phyloP scores from a whole-genome alignment of 2,113 vertebrate genomes.

The Dinomys branickii region DNA sequence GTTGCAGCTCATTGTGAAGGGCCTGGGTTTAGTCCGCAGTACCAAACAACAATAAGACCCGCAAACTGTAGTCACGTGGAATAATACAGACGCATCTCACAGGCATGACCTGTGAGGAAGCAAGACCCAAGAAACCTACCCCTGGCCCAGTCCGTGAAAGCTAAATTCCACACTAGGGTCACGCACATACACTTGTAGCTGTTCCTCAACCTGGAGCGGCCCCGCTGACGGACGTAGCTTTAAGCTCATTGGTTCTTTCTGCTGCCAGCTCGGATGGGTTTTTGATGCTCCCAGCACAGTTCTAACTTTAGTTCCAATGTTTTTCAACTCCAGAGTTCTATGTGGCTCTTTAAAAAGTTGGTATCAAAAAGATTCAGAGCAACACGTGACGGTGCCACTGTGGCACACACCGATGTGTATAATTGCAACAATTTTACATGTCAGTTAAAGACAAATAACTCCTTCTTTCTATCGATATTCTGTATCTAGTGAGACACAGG shows the following conservation, averaged over 20 bases:
- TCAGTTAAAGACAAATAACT: background rate
- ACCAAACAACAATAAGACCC: too few species aligned
- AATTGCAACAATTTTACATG: background rate
- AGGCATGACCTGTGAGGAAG: accelerated
- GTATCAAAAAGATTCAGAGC: background rate
- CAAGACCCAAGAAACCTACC: accelerated
- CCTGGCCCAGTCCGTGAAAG: accelerated
- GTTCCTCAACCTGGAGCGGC: background rate
- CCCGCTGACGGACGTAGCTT: background rate
- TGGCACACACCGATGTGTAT: background rate
- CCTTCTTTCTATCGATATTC: background rate
- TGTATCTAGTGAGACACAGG: background rate
- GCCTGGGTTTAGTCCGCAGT: background rate
- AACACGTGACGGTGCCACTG: too few species aligned
- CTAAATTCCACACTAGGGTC: accelerated
- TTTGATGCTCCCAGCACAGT: accelerated
- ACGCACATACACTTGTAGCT: accelerated
- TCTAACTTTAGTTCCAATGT: background rate
- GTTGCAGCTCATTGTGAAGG: background rate
- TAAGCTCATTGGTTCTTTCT: background rate
- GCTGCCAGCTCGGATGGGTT: background rate
- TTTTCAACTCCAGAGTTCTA: background rate
- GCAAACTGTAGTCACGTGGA: accelerated
- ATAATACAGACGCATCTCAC: accelerated
- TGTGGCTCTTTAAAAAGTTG: background rate